Percentiles rank a stretch among this genome's conserved stretches.
These are phyloP conservation scores for Sus cebifrons DNA, from an alignment of 2,797 vertebrate species.

Conservation along the genomic window DNA sequence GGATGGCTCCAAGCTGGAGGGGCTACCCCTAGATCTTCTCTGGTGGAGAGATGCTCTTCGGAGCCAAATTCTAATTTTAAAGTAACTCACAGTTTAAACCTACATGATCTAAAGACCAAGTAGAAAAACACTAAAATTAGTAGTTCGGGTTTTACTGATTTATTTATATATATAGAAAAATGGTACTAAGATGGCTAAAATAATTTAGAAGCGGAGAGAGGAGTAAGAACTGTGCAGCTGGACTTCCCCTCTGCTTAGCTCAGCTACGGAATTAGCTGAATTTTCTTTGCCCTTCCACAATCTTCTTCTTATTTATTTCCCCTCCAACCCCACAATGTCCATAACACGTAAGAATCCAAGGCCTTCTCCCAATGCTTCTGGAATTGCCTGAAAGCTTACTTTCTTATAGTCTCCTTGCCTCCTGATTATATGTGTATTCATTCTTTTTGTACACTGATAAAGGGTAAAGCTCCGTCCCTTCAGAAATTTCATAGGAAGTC, in stretches of 20 bases:
- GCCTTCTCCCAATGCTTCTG: background rate
- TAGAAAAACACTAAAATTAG: constrained; percentile 3
- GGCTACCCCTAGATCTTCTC: background rate
- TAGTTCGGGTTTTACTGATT: background rate
- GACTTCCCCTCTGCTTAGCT: background rate
- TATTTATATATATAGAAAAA: background rate
- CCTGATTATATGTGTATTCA: background rate
- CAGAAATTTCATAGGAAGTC: background rate
- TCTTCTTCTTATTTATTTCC: background rate
- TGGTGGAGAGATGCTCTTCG: background rate
- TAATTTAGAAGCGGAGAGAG: background rate
- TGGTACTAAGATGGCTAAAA: background rate
- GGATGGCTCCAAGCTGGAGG: background rate
- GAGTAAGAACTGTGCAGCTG: background rate
- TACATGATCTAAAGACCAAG: background rate
- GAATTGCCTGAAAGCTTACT: background rate
- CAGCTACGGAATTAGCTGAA: background rate
- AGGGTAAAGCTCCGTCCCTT: background rate
- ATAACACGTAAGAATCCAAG: background rate
- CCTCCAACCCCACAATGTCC: background rate
- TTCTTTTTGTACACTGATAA: background rate
- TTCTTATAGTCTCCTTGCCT: background rate
- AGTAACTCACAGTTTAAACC: background rate
- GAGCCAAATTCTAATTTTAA: background rate
- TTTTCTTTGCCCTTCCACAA: background rate